phyloP scores from a whole-genome alignment of 2,113 vertebrate genomes.

The Apodemus speciosus region DNA sequence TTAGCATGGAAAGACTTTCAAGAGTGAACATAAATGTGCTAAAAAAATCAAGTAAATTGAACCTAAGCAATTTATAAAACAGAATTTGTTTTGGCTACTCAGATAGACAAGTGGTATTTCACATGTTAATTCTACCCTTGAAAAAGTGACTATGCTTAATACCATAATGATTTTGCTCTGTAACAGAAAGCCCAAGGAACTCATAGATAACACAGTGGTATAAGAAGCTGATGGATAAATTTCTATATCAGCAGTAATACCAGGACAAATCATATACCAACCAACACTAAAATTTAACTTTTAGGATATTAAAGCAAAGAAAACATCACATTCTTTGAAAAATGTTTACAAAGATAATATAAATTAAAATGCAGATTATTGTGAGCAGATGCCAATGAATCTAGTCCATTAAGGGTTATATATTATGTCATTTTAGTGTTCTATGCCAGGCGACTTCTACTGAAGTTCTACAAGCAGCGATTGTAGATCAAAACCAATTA shows the following conservation, averaged over 20 bases:
- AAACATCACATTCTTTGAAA: neutral
- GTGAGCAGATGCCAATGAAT: neutral
- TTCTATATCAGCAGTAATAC: neutral
- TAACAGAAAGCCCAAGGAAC: neutral
- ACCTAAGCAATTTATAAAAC: slow-evolving; percentile 33
- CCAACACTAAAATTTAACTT: neutral
- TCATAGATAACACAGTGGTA: neutral
- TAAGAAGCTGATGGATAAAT: neutral
- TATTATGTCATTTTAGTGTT: slow-evolving; percentile 1
- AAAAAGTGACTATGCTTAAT: neutral
- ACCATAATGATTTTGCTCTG: neutral
- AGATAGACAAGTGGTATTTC: neutral
- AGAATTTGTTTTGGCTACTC: slow-evolving; percentile 17
- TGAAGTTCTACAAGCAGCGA: neutral
- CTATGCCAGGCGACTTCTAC: neutral
- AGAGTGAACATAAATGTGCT: neutral
- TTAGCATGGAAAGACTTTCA: neutral
- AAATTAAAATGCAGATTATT: neutral
- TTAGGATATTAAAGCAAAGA: neutral
- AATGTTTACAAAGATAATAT: neutral
- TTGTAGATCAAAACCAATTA: neutral
- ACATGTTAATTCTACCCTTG: neutral
- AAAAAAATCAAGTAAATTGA: neutral
- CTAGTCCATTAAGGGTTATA: neutral
- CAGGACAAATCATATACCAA: neutral